Evolutionary conservation across 2,797 vertebrate genomes (phyloP), one percentile per base, ranked within the genome.

Genomic region (Betta splendens): DNA sequence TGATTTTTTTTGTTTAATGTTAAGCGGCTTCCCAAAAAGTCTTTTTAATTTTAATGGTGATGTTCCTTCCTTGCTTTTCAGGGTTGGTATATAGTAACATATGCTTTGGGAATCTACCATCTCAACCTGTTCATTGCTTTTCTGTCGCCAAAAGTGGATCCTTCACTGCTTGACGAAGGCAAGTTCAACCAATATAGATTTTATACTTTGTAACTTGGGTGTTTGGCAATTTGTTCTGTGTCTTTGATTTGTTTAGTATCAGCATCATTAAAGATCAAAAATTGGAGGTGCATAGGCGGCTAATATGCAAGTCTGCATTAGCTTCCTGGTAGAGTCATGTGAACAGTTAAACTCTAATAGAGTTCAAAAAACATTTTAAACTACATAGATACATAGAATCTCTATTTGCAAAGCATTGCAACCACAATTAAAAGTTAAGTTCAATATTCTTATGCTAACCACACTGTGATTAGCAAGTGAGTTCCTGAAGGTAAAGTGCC

Each of bases 81-180:
- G 98, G 98, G 98, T 64, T 99, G 98, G 98, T 99, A 99, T 91
- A 99, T 99, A 84, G 94, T 99, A 88, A 98, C 98, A 68, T 99
- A 99, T 50, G 98, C 98, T 86, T 92, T 99, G 92, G 97, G 98
- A 72, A 99, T 99, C 89, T 99, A 98, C 92, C 97, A 99, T 78
- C 94, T 99, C 85, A 99, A 99, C 83, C 93, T 99, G 77, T 99
- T 99, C 93, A 99, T 99, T 87, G 98, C 98, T 89, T 99, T 99
- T 89, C 94, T 99, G 68, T 98, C 98, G 11, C 97, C 98, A 79
- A 99, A 99, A 93, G 98, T 98, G 93, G 98, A 99, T 60, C 98
- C 98, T 40, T 99, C 96, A 32, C 77, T 99, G 89, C 94, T 98
- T 93, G 98, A 99, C 54, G 97, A 99, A 96, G 98, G 98, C 92